phyloP scores from a whole-genome alignment of 2,888 invertebrate species.

The Lasioglossum pauxillum region DNA sequence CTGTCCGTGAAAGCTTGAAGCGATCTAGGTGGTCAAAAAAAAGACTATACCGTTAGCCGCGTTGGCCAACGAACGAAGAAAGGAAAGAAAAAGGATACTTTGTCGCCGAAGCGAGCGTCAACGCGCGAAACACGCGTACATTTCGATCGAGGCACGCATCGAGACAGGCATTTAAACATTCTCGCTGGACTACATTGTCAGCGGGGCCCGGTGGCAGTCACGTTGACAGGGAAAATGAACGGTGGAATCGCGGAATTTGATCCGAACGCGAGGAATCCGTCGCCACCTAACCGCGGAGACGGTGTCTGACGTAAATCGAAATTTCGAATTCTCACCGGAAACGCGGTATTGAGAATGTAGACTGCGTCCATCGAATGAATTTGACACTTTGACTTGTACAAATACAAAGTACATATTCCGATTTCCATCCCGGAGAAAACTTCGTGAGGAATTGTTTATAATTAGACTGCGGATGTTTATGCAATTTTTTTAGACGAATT shows the following conservation, averaged over 20 bases:
- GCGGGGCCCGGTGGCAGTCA: background rate
- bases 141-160: background rate
- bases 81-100: constrained; percentile 22
- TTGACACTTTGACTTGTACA: background rate
- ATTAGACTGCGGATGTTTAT: too few species aligned
- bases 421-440: background rate
- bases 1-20: background rate
- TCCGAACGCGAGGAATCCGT: constrained; percentile 58
- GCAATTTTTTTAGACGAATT: too few species aligned
- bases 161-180: constrained; percentile 41
- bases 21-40: constrained; percentile 6
- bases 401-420: background rate
- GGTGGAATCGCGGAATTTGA: constrained; percentile 47
- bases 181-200: constrained; percentile 44
- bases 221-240: constrained; percentile 34
- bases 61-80: constrained; percentile 12
- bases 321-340: background rate
- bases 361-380: background rate
- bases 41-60: constrained; percentile 24
- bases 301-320: background rate
- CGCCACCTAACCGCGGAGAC: background rate
- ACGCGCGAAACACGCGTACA: background rate
- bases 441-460: too few species aligned
- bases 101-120: constrained; percentile 22
- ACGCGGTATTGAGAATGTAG: background rate